Evolutionary conservation across 92 coral and sea anemone genomes (phyloP).

Genomic region (Blastomussa wellsi): DNA sequence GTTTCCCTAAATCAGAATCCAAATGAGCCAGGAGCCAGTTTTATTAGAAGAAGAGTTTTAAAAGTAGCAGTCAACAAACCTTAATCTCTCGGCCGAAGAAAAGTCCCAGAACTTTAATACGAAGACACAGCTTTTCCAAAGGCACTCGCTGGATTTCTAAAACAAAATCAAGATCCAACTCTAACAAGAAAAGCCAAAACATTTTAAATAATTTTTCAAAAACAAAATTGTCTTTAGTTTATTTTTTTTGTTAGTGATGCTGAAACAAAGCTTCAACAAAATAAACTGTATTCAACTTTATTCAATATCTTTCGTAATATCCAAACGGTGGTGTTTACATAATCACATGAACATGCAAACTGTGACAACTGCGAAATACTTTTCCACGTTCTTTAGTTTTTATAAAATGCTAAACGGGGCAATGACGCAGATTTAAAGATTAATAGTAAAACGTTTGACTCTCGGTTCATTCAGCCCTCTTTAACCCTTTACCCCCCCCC

Average conservation of each 20-base stretch:
- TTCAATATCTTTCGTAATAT: not conserved
- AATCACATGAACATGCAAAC: too few relatives aligned
- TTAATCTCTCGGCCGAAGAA: slow-evolving; percentile 78
- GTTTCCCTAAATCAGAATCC: too few relatives aligned
- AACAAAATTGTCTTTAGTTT: too few relatives aligned
- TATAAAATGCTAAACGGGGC: too few relatives aligned
- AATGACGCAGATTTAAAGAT: too few relatives aligned
- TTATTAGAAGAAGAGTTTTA: not conserved
- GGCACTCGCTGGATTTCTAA: slow-evolving; percentile 89
- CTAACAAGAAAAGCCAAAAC: too few relatives aligned
- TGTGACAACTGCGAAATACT: not conserved
- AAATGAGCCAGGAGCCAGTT: not conserved
- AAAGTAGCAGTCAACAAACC: slow-evolving; percentile 32
- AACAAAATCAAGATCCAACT: not conserved
- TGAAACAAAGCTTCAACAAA: not conserved
- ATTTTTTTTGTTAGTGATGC: too few relatives aligned
- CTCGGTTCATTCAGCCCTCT: too few relatives aligned
- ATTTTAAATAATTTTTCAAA: too few relatives aligned
- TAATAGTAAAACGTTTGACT: too few relatives aligned
- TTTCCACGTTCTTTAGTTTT: not conserved
- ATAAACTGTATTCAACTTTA: not conserved
- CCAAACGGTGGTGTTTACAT: not conserved
- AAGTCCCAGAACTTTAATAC: slow-evolving; percentile 82
- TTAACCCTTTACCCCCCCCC: too few relatives aligned
- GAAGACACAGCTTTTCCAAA: slow-evolving; percentile 80